These are phyloP conservation scores for Drosophila antonietae DNA, from an alignment of 2,888 invertebrate species.

Conservation along the genomic window DNA sequence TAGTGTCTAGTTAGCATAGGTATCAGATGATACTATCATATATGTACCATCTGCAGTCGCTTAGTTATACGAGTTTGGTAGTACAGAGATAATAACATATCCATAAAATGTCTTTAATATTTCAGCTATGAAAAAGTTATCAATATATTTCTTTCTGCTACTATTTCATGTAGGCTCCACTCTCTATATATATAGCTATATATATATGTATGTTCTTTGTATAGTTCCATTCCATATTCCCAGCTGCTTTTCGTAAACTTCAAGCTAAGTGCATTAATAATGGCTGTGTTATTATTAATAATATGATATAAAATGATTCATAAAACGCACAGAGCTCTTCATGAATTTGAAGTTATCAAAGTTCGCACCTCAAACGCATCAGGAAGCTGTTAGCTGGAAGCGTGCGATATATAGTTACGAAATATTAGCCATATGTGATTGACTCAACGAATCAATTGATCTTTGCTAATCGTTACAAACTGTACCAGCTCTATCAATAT, in stretches of 20 bases:
- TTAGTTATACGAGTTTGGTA: neutral
- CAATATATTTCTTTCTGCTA: neutral
- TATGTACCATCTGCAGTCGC: neutral
- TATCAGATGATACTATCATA: too few relatives aligned
- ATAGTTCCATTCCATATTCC: neutral
- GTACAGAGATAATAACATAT: neutral
- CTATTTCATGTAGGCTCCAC: neutral
- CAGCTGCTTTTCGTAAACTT: neutral
- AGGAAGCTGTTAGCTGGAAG: neutral
- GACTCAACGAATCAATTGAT: neutral
- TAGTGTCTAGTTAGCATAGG: too few relatives aligned
- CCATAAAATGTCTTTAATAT: neutral
- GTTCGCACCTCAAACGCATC: neutral
- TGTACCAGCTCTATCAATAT: conserved; percentile 1
- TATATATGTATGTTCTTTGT: neutral
- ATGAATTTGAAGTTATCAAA: neutral
- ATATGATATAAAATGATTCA: conserved; percentile 1
- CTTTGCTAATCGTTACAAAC: neutral
- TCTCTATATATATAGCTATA: neutral
- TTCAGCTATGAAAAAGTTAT: neutral
- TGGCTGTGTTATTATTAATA: too few relatives aligned
- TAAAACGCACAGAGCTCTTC: neutral
- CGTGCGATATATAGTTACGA: neutral
- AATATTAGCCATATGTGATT: neutral
- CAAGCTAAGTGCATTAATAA: neutral